Conservation (phyloP, 2,797 vertebrate genomes). For the Phoebastria nigripes region DNA sequence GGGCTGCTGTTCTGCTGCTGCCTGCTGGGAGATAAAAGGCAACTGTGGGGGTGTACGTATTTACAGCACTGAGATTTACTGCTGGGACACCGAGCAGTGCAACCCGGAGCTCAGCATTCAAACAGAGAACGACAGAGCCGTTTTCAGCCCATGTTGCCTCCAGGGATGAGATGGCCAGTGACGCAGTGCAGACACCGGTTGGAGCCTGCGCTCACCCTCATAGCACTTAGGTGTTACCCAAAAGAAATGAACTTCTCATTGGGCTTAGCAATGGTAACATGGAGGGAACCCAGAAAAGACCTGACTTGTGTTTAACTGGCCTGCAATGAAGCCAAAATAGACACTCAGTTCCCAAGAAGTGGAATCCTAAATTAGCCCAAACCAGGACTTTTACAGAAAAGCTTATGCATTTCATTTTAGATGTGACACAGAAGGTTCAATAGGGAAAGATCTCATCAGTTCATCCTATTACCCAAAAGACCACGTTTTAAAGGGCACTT, state of each 20-base stretch:
- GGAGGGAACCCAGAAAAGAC: background rate
- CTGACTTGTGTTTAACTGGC: background rate
- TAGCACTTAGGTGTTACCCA: background rate
- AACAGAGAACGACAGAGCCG: background rate
- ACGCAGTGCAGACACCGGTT: accelerated
- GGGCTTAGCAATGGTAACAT: accelerated
- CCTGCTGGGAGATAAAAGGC: background rate
- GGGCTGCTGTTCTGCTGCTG: background rate
- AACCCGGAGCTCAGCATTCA: background rate
- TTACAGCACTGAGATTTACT: background rate
- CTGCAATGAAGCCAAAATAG: background rate
- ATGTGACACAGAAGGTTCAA: background rate
- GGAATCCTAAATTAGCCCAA: background rate
- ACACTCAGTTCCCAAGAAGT: background rate
- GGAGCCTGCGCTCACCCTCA: background rate
- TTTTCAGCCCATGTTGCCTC: background rate
- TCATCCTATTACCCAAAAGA: background rate
- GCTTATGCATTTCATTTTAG: background rate
- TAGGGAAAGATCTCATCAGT: background rate
- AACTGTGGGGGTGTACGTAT: background rate
- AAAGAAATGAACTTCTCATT: background rate
- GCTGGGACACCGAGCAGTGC: background rate
- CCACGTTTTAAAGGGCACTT: background rate
- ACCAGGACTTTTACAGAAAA: background rate
- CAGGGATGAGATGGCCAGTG: background rate